Evolutionary conservation across 2,888 invertebrate genomes (phyloP), one percentile per base, ranked within the genome.

Genomic region (Brenthis hecate): DNA sequence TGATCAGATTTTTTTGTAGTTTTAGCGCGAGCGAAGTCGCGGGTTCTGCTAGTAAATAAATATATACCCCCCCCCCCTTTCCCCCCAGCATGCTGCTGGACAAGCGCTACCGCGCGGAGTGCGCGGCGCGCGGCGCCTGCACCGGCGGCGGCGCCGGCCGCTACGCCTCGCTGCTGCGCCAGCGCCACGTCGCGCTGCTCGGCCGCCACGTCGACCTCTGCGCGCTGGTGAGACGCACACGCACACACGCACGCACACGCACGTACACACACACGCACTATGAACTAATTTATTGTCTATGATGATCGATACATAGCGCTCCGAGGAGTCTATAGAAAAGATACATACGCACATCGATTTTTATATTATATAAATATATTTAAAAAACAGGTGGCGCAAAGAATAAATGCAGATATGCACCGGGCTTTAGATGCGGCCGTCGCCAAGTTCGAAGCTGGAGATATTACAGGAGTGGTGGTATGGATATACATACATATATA

Each of bases 101-200:
- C 90, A 99, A 99, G 92, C 94, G 99, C n/a, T 99, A 99, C 89
- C 95, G 99, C 8, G 96, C 97, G 6, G 99, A 99, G 85, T 99
- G 99, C 83, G 96, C 97, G 54, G 96, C 97, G 8, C 94, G 97
- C 53, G 98, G 98, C 5, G 98, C 98, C 1, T 94, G 97, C 73
- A 93, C 97, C 65, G 97, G 97, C 82, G 97, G 98, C 6, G 95
- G 96, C 61, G 97, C 98, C 53, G 98, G 98, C 81, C 95, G 99
- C 57, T 99, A 99, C 89, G 98, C 98, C 80, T 98, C 99, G 1
- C 93, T 99, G 70, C 92, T 99, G 77, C 96, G 98, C 75, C 99
- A 99, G 91, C 91, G 99, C 16, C 99, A 99, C 87, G 98, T 99
- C 5, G 99, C 99, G 80, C 90, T 99, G 65, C 93, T 99, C 55